phyloP scores from a whole-genome alignment of 2,797 vertebrate genomes.

The Remorina albescens region DNA sequence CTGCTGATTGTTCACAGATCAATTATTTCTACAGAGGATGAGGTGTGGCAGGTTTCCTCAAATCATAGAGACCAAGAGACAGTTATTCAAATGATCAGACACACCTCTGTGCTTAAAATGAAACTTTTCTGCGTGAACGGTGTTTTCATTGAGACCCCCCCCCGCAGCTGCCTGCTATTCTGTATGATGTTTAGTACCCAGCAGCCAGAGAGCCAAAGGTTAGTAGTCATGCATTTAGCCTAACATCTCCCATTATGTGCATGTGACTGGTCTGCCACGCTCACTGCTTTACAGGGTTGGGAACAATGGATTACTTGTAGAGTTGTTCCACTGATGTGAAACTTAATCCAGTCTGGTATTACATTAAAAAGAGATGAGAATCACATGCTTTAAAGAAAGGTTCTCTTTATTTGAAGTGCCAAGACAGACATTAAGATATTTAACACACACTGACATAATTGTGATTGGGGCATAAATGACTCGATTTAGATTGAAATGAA shows the following conservation, averaged over 20 bases:
- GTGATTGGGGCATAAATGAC: constrained; percentile 9
- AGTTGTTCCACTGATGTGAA: constrained; percentile 30
- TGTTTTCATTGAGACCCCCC: constrained; percentile 67
- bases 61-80: constrained; percentile 34
- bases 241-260: constrained; percentile 72
- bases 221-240: constrained; percentile 62
- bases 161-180: constrained; percentile 66
- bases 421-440: constrained; percentile 2
- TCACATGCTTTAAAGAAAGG: constrained; percentile 47
- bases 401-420: not conserved
- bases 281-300: constrained; percentile 78
- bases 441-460: constrained; percentile 5
- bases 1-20: constrained; percentile 61
- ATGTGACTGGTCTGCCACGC: constrained; percentile 76
- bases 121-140: constrained; percentile 65
- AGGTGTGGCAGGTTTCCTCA: constrained; percentile 35
- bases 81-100: constrained; percentile 32
- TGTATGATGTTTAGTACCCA: constrained; percentile 74
- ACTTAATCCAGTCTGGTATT: constrained; percentile 29
- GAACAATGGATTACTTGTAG: constrained; percentile 69
- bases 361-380: constrained; percentile 24
- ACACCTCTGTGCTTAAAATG: constrained; percentile 56
- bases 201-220: constrained; percentile 74
- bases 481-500: constrained; percentile 2
- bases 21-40: constrained; percentile 48